Evolutionary conservation across 2,888 invertebrate species (phyloP).

Genomic region (Carterocephalus palaemon): DNA sequence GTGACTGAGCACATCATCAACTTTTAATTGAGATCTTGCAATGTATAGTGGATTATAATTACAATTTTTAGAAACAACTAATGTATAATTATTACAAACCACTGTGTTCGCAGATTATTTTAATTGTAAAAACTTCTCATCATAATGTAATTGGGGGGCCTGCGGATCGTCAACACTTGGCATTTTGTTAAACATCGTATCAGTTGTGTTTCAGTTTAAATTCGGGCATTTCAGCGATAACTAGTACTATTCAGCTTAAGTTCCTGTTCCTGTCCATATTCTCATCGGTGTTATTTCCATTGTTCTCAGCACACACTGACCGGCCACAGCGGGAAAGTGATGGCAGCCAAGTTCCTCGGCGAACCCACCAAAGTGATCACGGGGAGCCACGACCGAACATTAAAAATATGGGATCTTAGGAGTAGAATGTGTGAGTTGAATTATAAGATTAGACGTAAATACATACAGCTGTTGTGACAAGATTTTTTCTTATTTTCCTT

Average conservation of each 20-base stretch:
- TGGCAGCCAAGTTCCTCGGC: conserved; percentile 97
- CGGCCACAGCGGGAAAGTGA: conserved; percentile 98
- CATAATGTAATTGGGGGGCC: too few relatives aligned
- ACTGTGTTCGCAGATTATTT: conserved; percentile 1
- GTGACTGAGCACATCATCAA: conserved; percentile 4
- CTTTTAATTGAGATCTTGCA: conserved; percentile 1
- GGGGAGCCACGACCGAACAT: conserved; percentile 97
- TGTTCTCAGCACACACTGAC: conserved; percentile 91
- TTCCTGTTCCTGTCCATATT: too few relatives aligned
- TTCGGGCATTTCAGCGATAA: too few relatives aligned
- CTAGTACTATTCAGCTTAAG: too few relatives aligned
- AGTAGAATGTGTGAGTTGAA: conserved; percentile 81
- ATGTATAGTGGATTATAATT: conserved; percentile 3
- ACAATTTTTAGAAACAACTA: too few relatives aligned
- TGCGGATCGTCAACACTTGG: too few relatives aligned
- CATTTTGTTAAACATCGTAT: too few relatives aligned
- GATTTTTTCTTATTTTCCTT: too few relatives aligned
- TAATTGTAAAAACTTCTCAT: not conserved
- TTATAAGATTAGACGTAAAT: too few relatives aligned
- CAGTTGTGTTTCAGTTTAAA: too few relatives aligned
- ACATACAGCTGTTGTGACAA: too few relatives aligned
- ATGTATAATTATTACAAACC: conserved; percentile 4
- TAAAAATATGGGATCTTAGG: conserved; percentile 99
- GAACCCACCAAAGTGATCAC: conserved; percentile 96
- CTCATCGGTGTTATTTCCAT: conserved; percentile 31